phyloP scores from a whole-genome alignment of 2,113 vertebrate species.

The Chionodraco myersi region DNA sequence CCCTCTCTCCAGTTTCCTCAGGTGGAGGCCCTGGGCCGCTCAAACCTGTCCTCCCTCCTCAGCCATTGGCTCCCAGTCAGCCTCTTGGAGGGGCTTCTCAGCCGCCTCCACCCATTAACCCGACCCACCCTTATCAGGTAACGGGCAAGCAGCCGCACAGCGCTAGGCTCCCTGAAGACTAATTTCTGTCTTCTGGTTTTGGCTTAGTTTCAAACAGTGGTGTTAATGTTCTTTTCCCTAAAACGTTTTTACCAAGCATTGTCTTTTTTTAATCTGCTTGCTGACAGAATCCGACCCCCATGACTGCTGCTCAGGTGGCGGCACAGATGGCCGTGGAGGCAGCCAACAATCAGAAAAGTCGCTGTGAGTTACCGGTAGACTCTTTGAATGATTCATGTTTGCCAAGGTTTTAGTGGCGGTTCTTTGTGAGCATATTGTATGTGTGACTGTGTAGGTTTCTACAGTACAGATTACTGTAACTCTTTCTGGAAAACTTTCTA shows the following conservation, averaged over 20 bases:
- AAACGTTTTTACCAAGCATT: constrained; percentile 48
- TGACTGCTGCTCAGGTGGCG: constrained; percentile 85
- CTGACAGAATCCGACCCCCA: constrained; percentile 69
- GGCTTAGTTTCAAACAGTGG: constrained; percentile 40
- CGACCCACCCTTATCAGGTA: constrained; percentile 77
- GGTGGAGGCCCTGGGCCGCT: constrained; percentile 82
- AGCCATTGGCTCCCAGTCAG: constrained; percentile 67
- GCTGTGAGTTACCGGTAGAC: constrained; percentile 84
- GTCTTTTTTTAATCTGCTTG: constrained; percentile 58
- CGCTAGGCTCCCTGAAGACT: constrained; percentile 26
- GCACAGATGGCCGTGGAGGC: constrained; percentile 89
- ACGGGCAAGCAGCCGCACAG: constrained; percentile 27
- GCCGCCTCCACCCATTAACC: constrained; percentile 76
- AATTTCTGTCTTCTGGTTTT: constrained; percentile 44
- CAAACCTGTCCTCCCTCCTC: constrained; percentile 83
- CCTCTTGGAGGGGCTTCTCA: constrained; percentile 72
- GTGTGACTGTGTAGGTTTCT: not conserved
- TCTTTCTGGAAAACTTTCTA: not conserved
- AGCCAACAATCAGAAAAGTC: constrained; percentile 88
- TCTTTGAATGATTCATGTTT: too few relatives aligned
- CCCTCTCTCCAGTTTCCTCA: constrained; percentile 73
- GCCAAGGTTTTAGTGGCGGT: not conserved
- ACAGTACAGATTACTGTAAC: not conserved
- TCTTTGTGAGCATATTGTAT: constrained; percentile 7
- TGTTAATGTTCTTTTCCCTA: constrained; percentile 35